A percentile compares a stretch with the other conserved stretches of the same genome.
Evolutionary conservation across 2,888 invertebrate genomes (phyloP).

Genomic region (Metacarcinus magister): DNA sequence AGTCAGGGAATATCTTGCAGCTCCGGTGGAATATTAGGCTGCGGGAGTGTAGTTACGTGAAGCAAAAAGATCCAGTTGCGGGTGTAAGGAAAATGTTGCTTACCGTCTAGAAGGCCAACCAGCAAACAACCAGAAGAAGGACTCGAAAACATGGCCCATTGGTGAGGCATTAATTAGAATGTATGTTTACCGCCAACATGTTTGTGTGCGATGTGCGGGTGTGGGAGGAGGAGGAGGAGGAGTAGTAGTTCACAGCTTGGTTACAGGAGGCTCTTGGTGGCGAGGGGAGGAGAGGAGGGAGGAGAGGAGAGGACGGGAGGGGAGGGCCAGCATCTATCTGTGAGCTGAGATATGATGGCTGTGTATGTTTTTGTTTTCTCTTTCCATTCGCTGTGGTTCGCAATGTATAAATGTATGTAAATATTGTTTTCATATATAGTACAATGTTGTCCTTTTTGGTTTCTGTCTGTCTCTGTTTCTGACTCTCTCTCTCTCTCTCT

Average conservation of each 20-base stretch:
- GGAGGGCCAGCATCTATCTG: neutral
- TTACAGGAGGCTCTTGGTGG: neutral
- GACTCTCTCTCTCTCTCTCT: neutral
- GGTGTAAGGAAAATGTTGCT: neutral
- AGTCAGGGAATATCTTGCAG: neutral
- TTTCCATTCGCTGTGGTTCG: neutral
- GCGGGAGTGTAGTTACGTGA: too few species aligned
- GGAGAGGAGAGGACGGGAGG: too few species aligned
- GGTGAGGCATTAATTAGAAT: conserved; percentile 6
- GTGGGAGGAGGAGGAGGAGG: neutral
- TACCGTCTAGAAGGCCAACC: neutral
- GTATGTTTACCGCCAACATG: neutral
- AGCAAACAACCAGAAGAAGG: neutral
- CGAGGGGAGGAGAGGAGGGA: neutral
- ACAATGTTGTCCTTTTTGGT: neutral
- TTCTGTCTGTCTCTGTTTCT: neutral
- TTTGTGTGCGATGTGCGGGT: neutral
- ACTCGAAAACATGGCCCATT: neutral
- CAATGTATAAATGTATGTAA: too few species aligned
- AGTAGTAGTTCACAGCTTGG: neutral
- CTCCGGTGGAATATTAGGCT: neutral
- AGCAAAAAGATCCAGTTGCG: neutral
- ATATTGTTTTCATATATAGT: too few species aligned
- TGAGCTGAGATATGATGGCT: neutral
- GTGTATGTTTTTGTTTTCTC: neutral